Evolutionary conservation across 2,797 vertebrate genomes (phyloP).

Genomic region (Eospalax fontanierii): DNA sequence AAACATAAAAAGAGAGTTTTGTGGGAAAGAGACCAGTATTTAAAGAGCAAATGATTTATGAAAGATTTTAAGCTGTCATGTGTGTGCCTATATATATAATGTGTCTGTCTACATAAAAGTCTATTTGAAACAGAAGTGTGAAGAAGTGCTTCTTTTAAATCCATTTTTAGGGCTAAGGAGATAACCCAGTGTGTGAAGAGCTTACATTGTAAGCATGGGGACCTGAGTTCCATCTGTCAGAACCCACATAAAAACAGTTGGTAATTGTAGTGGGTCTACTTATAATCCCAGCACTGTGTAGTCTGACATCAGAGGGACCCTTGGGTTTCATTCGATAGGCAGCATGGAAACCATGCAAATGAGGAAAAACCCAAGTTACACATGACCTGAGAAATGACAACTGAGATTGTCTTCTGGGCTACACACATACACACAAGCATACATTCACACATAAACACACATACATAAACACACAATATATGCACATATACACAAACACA

Average conservation of each 20-base stretch:
- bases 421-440: background rate
- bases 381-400: background rate
- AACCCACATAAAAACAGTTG: background rate
- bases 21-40: background rate
- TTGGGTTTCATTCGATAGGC: too few relatives aligned
- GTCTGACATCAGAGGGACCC: fast-evolving
- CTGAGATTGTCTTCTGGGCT: background rate
- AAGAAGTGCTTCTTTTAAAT: background rate
- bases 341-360: background rate
- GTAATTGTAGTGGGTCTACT: background rate
- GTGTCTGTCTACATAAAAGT: background rate
- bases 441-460: too few relatives aligned
- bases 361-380: too few relatives aligned
- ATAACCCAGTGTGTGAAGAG: too few relatives aligned
- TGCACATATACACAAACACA: too few relatives aligned
- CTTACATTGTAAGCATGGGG: background rate
- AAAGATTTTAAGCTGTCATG: too few relatives aligned
- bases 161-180: background rate
- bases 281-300: background rate
- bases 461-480: too few relatives aligned
- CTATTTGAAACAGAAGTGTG: background rate
- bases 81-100: too few relatives aligned
- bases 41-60: background rate
- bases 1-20: background rate
- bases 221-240: background rate